These are phyloP conservation scores for Scartelaos histophorus DNA, from an alignment of 2,113 vertebrate genomes.

Conservation along the genomic window DNA sequence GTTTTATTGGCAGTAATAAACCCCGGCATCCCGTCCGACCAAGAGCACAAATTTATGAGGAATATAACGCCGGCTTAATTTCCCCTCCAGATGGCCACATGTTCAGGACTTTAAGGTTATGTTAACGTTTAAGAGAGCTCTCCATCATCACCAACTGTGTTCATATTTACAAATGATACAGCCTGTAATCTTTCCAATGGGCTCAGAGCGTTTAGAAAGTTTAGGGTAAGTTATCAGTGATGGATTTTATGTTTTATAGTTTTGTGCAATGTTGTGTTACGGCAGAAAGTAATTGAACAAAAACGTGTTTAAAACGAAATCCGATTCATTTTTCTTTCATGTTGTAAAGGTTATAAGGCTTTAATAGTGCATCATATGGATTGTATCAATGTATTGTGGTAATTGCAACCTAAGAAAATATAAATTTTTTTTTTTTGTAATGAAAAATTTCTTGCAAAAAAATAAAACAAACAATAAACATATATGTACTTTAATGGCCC, in stretches of 20 bases:
- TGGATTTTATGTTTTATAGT: not conserved
- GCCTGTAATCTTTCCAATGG: not conserved
- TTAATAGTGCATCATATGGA: too few species aligned
- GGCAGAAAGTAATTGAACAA: too few species aligned
- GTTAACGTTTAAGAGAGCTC: slow-evolving; percentile 55
- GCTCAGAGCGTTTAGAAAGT: not conserved
- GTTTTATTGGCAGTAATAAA: slow-evolving; percentile 81
- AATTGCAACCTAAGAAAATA: too few species aligned
- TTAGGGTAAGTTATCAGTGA: not conserved
- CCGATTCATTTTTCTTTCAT: too few species aligned
- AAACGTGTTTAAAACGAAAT: too few species aligned
- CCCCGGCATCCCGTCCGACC: slow-evolving; percentile 71
- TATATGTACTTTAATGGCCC: too few species aligned
- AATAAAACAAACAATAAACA: too few species aligned
- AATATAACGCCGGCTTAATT: slow-evolving; percentile 72
- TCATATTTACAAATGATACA: not conserved
- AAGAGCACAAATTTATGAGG: slow-evolving; percentile 77
- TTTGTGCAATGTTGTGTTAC: too few species aligned
- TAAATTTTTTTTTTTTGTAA: too few species aligned
- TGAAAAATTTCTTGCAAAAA: too few species aligned
- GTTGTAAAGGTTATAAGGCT: too few species aligned
- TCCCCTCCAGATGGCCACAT: slow-evolving; percentile 62
- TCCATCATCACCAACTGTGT: slow-evolving; percentile 21
- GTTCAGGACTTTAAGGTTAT: slow-evolving; percentile 54
- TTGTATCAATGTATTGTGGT: too few species aligned